Percentiles rank a stretch among this genome's conserved stretches.
Conservation (phyloP, 2,797 vertebrate genomes). For the Sylvia borin region DNA sequence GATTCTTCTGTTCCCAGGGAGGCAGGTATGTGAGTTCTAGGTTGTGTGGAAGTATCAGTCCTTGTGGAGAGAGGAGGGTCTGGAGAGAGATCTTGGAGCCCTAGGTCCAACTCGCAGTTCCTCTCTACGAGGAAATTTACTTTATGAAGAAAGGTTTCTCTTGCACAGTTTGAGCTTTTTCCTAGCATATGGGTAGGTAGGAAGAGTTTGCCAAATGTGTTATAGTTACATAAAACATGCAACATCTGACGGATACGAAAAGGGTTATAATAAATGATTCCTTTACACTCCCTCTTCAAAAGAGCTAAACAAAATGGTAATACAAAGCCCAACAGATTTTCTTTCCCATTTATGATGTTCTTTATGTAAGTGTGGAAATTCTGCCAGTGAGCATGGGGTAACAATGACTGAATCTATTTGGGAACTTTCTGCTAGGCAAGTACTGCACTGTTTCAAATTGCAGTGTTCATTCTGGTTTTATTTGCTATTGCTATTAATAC, state of each 20-base stretch:
- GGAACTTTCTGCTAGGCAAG: background rate
- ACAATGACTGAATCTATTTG: background rate
- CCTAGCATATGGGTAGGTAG: slow-evolving; percentile 61
- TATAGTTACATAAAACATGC: slow-evolving; percentile 57
- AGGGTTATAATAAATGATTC: slow-evolving; percentile 29
- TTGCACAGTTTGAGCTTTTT: slow-evolving; percentile 36
- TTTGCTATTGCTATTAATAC: background rate
- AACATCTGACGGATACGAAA: slow-evolving; percentile 33
- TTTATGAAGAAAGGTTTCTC: slow-evolving; percentile 36
- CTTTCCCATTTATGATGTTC: background rate
- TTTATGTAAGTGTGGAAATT: background rate
- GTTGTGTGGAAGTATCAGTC: background rate
- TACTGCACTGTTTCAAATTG: background rate
- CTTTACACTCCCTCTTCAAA: background rate
- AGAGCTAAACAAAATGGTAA: background rate
- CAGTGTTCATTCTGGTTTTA: background rate
- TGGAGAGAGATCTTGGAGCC: background rate
- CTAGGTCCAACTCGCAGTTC: background rate
- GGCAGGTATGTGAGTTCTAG: background rate
- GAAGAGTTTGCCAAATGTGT: slow-evolving; percentile 60
- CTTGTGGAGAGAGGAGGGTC: accelerated
- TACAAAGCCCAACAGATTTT: background rate
- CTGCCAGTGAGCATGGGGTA: background rate
- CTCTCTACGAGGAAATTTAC: background rate
- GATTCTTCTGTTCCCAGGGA: background rate